Percentiles rank a stretch among this genome's conserved stretches.
These are phyloP conservation scores for Cantharis rufa DNA, from an alignment of 2,888 invertebrate species.

Conservation along the genomic window DNA sequence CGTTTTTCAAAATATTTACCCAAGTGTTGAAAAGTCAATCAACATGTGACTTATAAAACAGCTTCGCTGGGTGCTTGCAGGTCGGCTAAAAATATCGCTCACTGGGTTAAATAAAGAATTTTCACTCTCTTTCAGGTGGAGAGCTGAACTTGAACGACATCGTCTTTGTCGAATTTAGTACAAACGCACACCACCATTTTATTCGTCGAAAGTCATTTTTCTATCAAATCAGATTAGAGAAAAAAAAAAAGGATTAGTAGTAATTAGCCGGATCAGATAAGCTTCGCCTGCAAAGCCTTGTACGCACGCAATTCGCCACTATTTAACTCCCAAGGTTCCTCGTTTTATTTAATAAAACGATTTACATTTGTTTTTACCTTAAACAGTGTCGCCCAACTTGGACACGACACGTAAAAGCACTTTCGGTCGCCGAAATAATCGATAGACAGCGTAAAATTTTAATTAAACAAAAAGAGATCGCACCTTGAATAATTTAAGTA, in stretches of 20 bases:
- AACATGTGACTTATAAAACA: neutral
- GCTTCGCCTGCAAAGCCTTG: slow-evolving; percentile 24
- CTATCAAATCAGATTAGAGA: slow-evolving; percentile 14
- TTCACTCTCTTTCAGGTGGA: neutral
- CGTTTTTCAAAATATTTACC: neutral
- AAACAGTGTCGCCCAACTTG: neutral
- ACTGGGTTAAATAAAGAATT: neutral
- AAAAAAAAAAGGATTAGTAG: slow-evolving; percentile 19
- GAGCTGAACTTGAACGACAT: neutral
- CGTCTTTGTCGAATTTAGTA: too few relatives aligned
- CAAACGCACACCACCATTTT: neutral
- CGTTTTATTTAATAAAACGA: neutral
- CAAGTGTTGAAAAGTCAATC: neutral
- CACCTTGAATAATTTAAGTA: too few relatives aligned
- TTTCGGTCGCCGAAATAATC: neutral
- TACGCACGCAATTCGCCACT: slow-evolving; percentile 27
- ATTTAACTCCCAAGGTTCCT: neutral
- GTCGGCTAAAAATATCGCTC: neutral
- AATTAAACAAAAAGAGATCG: too few relatives aligned
- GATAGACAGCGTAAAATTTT: neutral
- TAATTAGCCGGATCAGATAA: slow-evolving; percentile 26
- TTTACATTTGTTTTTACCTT: neutral
- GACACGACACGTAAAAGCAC: neutral
- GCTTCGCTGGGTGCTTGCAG: neutral
- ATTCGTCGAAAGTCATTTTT: neutral